Evolutionary conservation across 2,888 invertebrate species (phyloP), one percentile per base, ranked within the genome.

Genomic region (Nymphalis c-album): DNA sequence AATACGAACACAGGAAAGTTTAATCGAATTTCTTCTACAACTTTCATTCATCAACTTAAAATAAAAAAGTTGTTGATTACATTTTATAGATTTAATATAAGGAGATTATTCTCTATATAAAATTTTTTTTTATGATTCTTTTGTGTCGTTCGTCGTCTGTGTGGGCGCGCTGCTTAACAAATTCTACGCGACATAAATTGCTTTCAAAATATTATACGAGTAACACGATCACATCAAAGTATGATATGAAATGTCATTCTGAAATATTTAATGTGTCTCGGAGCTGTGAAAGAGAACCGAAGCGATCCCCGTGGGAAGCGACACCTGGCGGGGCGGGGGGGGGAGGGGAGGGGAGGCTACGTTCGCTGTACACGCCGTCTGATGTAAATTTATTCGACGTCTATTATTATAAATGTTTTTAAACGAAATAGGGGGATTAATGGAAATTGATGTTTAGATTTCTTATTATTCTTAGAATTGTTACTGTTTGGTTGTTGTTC

Each of bases 291-390:
- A 10, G 50, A 50, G 48, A 60, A 47, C 60, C 22, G 53, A 68
- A 10, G 17, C 22, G 47, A 69, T 68, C 68, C 71, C 71, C 74
- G 68, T 74, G 77, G 67, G 76, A 76, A 67, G 8, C 5, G 26
- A 64, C 77, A 74, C 72, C 69, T 75, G 76, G 40, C 46, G 45
- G 48, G 40, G 40, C 62, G 47, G 22, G 22, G 2, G 22, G 55
- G 63, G 63, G 22, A 22, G 22, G 55, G 63, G 63, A 47, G 45
- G 22, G 3, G 31, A 18, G 20, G 13, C 17, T 46, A 10, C 4
- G 40, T 40, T 13, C 40, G 13, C 40, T 31, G 1, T 16, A 47
- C 16, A 17, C 48, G 46, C 8, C 4, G 17, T 55, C 57, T 26
- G 17, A 65, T 60, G 51, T 60, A 47, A 59, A 60, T 65, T 65